A percentile compares a stretch with the other conserved stretches of the same genome.
Conservation (phyloP, 2,797 vertebrate species). For the Smutsia temminckii region DNA sequence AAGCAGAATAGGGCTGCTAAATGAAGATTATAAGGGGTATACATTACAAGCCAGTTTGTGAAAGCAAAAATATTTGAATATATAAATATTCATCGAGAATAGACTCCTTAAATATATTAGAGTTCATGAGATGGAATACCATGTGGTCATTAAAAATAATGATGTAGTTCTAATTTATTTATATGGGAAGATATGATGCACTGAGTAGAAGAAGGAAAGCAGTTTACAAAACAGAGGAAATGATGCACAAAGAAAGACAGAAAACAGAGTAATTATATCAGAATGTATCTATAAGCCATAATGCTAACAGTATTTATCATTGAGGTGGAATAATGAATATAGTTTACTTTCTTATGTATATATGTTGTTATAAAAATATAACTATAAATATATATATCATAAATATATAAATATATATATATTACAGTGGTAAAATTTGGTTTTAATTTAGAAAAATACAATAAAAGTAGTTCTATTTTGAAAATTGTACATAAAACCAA, state of each 20-base stretch:
- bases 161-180: neutral
- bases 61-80: slow-evolving; percentile 3
- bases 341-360: neutral
- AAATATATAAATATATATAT: neutral
- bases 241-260: neutral
- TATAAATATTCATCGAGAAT: neutral
- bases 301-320: neutral
- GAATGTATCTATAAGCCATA: neutral
- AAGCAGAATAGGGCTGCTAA: neutral
- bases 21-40: neutral
- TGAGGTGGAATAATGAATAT: neutral
- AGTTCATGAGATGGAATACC: neutral
- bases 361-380: neutral
- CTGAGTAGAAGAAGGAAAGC: neutral
- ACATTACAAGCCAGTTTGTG: neutral
- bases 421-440: neutral
- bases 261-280: neutral
- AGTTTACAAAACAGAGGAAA: neutral
- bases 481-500: neutral
- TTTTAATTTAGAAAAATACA: slow-evolving; percentile 1
- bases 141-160: slow-evolving; percentile 1
- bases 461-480: neutral
- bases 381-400: neutral
- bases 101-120: neutral
- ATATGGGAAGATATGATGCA: neutral